Percentiles rank a stretch among this genome's conserved stretches.
phyloP scores from a whole-genome alignment of 2,797 vertebrate species.

The Merluccius polli region DNA sequence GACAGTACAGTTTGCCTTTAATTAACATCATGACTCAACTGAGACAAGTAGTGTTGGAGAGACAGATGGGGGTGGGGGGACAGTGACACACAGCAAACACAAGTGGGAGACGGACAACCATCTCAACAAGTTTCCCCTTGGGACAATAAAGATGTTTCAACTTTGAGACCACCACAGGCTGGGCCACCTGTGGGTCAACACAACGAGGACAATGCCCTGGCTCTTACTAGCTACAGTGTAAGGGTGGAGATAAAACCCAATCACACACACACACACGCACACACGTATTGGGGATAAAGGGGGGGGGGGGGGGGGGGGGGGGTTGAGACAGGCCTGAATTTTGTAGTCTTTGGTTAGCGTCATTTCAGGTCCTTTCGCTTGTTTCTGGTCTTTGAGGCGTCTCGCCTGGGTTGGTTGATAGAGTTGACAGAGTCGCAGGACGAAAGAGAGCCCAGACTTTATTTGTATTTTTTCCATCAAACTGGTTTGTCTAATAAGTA shows the following conservation, averaged over 20 bases:
- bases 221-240: not conserved
- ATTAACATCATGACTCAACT: not conserved
- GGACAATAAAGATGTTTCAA: not conserved
- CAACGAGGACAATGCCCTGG: not conserved
- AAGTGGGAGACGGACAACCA: not conserved
- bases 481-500: not conserved
- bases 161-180: not conserved
- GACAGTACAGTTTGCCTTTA: not conserved
- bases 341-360: slow-evolving; percentile 71
- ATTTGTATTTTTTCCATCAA: not conserved
- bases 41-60: not conserved
- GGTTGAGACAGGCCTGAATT: slow-evolving; percentile 43
- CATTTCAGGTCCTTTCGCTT: slow-evolving; percentile 28
- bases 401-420: slow-evolving; percentile 13
- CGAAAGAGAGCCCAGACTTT: not conserved
- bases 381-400: not conserved
- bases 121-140: not conserved
- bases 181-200: not conserved
- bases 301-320: not conserved
- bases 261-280: slow-evolving; percentile 14
- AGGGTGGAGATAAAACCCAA: not conserved
- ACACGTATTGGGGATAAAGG: not conserved
- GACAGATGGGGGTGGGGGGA: not conserved
- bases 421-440: not conserved
- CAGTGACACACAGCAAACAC: not conserved